Base-by-base conservation (phyloP, 2,888 invertebrate species). In the Andrena hattorfiana region DNA sequence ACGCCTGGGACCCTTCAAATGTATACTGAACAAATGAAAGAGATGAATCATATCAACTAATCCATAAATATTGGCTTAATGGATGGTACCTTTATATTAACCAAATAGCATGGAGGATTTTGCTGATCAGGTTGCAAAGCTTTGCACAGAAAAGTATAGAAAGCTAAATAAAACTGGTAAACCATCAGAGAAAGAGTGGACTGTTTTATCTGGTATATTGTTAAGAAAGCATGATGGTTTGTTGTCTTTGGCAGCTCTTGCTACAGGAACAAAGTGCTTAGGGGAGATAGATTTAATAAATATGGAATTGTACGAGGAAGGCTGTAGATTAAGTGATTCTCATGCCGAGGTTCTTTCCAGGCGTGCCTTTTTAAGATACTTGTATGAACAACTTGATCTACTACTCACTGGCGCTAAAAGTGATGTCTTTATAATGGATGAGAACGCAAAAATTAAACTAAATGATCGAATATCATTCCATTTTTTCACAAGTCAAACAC, bases 251-350 rank as follows among this genome's bases (percentile, higher is more conserved):
- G 96, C 98, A 32, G 95, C 98, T n/a, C 93, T 98, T 72, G 98
- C 98, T 2, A 98, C 98, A 2, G 99, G 99, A 0, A 97, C 99
- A 0, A 99, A 98, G 94, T 99, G 99, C 93, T 95, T 99, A 84
- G 98, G 98, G 0, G 95, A 95, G 75, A 94, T 94, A 2, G 96
- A 96, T 84, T 79, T 94, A 69, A 70, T 80, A 62, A 90, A 91
- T 66, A 87, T 63, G 1, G 91, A 94, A 93, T 94, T 97, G 94
- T 96, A 96, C 71, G 90, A 94, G 2, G 93, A 92, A 35, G 98
- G 98, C 1, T 95, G 96, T 89, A 95, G 97, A 81, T 90, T 99
- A 16, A 97, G 97, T 92, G 99, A 99, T 93, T 98, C 97, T 54
- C 99, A 99, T 94, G 98, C 99, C 0, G 99, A 99, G 95, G 95